These are phyloP conservation scores for Trachemys scripta DNA, from an alignment of 2,113 vertebrate species.

Conservation along the genomic window DNA sequence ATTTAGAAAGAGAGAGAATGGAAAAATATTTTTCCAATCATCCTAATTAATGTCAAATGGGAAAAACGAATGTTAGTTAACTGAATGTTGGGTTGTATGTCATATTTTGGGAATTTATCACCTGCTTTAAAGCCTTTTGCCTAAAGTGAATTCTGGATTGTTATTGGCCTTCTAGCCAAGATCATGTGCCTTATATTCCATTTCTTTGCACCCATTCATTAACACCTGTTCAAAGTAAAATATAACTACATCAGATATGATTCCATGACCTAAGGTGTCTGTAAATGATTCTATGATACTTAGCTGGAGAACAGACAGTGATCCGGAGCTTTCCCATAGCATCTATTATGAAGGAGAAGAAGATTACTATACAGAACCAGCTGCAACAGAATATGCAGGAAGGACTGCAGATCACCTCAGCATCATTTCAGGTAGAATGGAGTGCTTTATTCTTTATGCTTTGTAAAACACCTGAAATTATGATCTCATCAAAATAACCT, in stretches of 20 bases:
- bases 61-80: neutral
- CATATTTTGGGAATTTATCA: neutral
- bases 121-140: neutral
- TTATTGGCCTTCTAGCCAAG: neutral
- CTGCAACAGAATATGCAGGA: conserved; percentile 97
- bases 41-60: neutral
- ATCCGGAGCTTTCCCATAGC: conserved; percentile 95
- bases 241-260: neutral
- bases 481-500: neutral
- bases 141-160: neutral
- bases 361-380: conserved; percentile 95
- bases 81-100: neutral
- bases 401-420: conserved; percentile 94
- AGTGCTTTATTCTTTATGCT: neutral
- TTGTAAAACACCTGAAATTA: neutral
- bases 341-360: conserved; percentile 96
- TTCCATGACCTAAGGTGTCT: conserved; percentile 13
- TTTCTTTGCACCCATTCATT: neutral
- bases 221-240: neutral
- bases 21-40: neutral
- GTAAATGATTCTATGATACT: conserved; percentile 33
- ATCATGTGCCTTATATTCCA: neutral
- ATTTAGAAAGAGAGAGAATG: neutral
- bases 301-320: conserved; percentile 95
- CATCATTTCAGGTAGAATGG: conserved; percentile 92